Evolutionary conservation across 2,797 vertebrate species (phyloP).

Genomic region (Pseudochirops cupreus): DNA sequence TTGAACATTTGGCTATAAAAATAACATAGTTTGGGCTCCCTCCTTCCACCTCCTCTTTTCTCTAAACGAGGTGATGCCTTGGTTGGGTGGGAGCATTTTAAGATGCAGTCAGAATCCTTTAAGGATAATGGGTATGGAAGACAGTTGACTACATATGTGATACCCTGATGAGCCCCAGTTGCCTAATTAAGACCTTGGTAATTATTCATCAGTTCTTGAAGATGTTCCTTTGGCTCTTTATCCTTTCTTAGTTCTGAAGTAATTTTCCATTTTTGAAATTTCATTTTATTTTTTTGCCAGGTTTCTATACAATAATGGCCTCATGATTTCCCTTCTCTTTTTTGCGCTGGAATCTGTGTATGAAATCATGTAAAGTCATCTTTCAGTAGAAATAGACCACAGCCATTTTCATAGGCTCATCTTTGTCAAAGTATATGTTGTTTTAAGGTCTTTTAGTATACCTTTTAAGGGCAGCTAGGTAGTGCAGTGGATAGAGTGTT

Average conservation of each 20-base stretch:
- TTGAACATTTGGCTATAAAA: slow-evolving; percentile 18
- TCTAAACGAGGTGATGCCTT: slow-evolving; percentile 3
- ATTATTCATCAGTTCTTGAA: background rate
- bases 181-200: background rate
- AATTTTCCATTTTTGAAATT: background rate
- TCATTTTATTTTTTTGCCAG: slow-evolving; percentile 40
- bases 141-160: slow-evolving; percentile 13
- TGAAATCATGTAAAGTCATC: background rate
- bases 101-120: slow-evolving; percentile 39
- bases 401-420: slow-evolving; percentile 20
- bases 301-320: slow-evolving; percentile 13
- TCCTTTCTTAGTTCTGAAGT: slow-evolving; percentile 7
- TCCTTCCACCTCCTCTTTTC: slow-evolving; percentile 28
- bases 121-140: slow-evolving; percentile 43
- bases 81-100: slow-evolving; percentile 36
- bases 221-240: slow-evolving; percentile 37
- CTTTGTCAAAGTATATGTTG: slow-evolving; percentile 10
- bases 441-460: slow-evolving; percentile 52
- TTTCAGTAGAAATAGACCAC: slow-evolving; percentile 33
- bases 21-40: slow-evolving; percentile 4
- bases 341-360: background rate
- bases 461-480: slow-evolving; percentile 29
- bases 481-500: background rate
- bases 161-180: slow-evolving; percentile 46
- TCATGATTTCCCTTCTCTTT: background rate